phyloP scores from a whole-genome alignment of 2,113 vertebrate species.

The Pseudorasbora parva region DNA sequence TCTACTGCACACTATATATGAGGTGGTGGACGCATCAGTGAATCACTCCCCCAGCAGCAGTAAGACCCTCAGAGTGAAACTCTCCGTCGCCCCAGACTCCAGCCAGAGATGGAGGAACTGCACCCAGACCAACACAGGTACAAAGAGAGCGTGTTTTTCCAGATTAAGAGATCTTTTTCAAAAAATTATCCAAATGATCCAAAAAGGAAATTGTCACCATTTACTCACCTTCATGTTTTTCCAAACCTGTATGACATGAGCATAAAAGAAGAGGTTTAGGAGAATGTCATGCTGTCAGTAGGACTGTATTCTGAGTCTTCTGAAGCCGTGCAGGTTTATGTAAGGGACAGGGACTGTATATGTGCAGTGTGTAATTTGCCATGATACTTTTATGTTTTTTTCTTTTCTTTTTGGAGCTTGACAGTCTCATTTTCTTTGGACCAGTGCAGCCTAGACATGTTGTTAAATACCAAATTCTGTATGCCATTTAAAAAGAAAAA shows the following conservation, averaged over 20 bases:
- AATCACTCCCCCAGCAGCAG: slow-evolving; percentile 96
- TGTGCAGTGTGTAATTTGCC: background rate
- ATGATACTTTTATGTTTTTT: background rate
- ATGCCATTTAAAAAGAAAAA: background rate
- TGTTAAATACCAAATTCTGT: background rate
- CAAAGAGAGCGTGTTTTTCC: background rate
- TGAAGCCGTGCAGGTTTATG: background rate
- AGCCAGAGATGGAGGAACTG: slow-evolving; percentile 88
- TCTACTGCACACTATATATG: slow-evolving; percentile 97
- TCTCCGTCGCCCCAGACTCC: slow-evolving; percentile 91
- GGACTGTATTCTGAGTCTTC: too few species aligned
- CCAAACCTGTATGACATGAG: background rate
- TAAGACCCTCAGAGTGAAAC: slow-evolving; percentile 94
- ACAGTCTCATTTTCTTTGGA: background rate
- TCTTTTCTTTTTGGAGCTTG: background rate
- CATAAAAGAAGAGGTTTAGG: background rate
- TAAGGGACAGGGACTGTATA: background rate
- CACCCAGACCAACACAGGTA: slow-evolving; percentile 83
- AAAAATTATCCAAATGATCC: background rate
- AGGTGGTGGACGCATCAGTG: slow-evolving; percentile 95
- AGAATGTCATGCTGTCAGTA: background rate
- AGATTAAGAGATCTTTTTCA: background rate
- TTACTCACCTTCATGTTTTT: background rate
- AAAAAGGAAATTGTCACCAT: background rate
- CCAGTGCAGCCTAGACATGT: background rate